phyloP scores from a whole-genome alignment of 2,797 vertebrate species.

The Tangara arthus region DNA sequence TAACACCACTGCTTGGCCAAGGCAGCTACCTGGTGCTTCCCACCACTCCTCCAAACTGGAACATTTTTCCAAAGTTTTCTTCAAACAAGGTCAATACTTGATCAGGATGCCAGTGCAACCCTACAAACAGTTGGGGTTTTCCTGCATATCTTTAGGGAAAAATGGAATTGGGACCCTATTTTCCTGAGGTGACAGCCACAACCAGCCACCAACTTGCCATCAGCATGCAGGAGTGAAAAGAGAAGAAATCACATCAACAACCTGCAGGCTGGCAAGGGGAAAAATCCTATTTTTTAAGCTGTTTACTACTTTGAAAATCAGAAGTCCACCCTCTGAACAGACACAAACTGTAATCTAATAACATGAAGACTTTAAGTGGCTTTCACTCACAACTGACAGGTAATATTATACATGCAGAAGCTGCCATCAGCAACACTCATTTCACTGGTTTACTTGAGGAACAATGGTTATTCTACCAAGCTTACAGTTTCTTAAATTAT shows the following conservation, averaged over 20 bases:
- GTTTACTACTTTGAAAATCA: not conserved
- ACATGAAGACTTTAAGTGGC: not conserved
- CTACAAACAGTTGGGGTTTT: not conserved
- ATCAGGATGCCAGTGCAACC: not conserved
- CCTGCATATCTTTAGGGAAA: not conserved
- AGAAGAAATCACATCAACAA: not conserved
- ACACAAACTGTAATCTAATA: conserved; percentile 20
- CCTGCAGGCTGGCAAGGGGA: not conserved
- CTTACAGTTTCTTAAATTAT: accelerated
- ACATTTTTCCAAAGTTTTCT: not conserved
- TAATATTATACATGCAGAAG: not conserved
- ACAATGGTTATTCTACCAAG: not conserved
- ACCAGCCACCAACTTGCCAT: not conserved
- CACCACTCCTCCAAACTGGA: not conserved
- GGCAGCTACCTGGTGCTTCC: not conserved
- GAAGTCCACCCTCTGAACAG: not conserved
- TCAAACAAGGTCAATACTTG: not conserved
- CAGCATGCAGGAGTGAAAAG: not conserved
- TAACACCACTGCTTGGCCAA: not conserved
- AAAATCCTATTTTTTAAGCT: not conserved
- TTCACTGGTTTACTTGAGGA: not conserved
- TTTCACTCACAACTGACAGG: conserved; percentile 30
- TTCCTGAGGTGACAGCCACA: not conserved
- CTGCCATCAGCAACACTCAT: not conserved
- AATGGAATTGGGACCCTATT: not conserved